Evolutionary conservation across 2,888 invertebrate species (phyloP).

Genomic region (Chouioia cunea): DNA sequence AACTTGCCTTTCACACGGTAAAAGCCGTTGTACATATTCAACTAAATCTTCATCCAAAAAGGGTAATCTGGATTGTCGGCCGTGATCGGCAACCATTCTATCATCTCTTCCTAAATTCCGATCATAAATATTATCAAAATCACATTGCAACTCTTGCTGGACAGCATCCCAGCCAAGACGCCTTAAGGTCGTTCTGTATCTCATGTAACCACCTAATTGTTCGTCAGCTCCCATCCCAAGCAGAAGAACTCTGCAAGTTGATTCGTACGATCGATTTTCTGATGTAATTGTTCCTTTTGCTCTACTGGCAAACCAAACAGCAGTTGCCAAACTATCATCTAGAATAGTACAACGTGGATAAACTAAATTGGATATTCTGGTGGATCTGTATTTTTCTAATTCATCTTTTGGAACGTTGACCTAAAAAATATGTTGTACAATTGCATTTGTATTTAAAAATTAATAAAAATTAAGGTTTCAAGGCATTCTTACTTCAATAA

Average conservation of each 20-base stretch:
- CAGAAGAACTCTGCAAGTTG: conserved; percentile 80
- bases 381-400: conserved; percentile 72
- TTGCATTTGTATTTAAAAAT: conserved; percentile 2
- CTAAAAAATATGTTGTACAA: conserved; percentile 55
- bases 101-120: conserved; percentile 97
- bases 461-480: conserved; percentile 8
- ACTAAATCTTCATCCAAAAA: conserved; percentile 82
- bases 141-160: conserved; percentile 73
- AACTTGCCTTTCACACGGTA: conserved; percentile 77
- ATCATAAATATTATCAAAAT: conserved; percentile 87
- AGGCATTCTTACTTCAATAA: conserved; percentile 74
- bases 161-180: conserved; percentile 72
- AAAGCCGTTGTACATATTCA: conserved; percentile 74
- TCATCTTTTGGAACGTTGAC: conserved; percentile 80
- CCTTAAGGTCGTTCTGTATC: conserved; percentile 83
- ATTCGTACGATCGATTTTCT: conserved; percentile 66
- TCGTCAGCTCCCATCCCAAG: conserved; percentile 98
- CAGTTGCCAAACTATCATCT: conserved; percentile 96
- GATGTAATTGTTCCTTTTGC: conserved; percentile 72
- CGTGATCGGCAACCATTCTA: conserved; percentile 90
- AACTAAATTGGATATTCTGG: conserved; percentile 81
- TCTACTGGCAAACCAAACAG: conserved; percentile 95
- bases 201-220: conserved; percentile 92
- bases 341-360: conserved; percentile 89
- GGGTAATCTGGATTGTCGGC: conserved; percentile 85